Evolutionary conservation across 2,113 vertebrate species (phyloP), one percentile per base, ranked within the genome.

Genomic region (Marcusenius ussheri): DNA sequence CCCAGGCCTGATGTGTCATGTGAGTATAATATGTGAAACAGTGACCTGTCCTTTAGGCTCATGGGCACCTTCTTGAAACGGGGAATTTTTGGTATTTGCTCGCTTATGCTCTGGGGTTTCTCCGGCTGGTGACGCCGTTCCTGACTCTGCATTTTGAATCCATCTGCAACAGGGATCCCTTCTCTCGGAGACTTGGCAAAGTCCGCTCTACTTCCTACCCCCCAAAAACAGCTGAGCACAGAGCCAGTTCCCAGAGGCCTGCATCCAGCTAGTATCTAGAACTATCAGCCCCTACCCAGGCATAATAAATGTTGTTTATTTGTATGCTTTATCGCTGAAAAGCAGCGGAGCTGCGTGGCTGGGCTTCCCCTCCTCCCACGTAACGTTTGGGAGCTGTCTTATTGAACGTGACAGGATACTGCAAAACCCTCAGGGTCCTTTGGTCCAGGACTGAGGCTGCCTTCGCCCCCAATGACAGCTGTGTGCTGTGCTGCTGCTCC

Each of bases 391-490:
- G 2, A 35, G 86, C 27, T 46, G 21, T 58, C 31, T 27, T 27
- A 85, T 66, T 80, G 53, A 27, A 21, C 35, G 31, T 77, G 49
- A 39, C 39, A n/a, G 47, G 35, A 21, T 42, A 50, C 21, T 42
- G 9, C 15, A 39, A 62, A 47, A 17, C 27, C 89, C 27, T 62
- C 35, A 13, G 31, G 77, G 83, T 5, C 39, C 53, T 47, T 24
- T 35, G 87, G 19, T 42, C 13, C 35, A 27, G 62, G 62, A 51
- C 47, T 8, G 13, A 58, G 39, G 56, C 47, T 86, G 58, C 62
- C 39, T 91, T 53, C 31, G 8, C 74, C 77, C 19, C 21, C 24
- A 19, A 77, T n/a, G 24, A 66, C 70, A 88, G 90, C 84, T 88
- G 3, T 50, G 42, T 53, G 58, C 49, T 49, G 49, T 77, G 50